These are phyloP conservation scores for Aldabrachelys gigantea DNA, from an alignment of 2,113 vertebrate species.

Conservation along the genomic window DNA sequence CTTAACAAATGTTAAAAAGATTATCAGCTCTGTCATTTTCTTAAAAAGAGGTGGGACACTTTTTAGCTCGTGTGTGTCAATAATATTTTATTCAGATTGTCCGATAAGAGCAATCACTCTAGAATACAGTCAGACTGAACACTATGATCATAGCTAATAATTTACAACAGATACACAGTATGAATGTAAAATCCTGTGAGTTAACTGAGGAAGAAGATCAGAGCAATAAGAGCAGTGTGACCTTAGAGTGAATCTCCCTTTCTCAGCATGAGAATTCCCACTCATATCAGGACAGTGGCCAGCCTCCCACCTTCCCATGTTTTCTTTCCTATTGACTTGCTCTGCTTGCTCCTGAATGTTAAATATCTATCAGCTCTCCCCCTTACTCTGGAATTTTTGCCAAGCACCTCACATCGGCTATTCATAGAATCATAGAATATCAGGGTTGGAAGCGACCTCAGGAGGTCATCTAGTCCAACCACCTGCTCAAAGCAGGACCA, in stretches of 20 bases:
- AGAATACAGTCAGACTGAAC: background rate
- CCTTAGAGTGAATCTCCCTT: background rate
- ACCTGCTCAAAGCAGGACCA: no score
- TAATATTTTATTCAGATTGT: background rate
- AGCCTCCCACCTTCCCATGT: background rate
- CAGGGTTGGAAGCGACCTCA: no score
- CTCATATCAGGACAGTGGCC: conserved; percentile 14
- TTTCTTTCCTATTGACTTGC: conserved; percentile 31
- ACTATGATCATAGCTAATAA: background rate
- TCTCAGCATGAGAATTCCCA: background rate
- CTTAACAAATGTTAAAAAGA: background rate
- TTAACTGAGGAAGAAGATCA: background rate
- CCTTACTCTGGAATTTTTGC: conserved; percentile 49
- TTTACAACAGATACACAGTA: background rate
- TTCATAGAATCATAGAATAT: no score
- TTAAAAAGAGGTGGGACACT: background rate
- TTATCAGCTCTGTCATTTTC: background rate
- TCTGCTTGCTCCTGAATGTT: conserved; percentile 30
- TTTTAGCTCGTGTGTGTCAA: background rate
- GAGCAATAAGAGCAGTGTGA: background rate
- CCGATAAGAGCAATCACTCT: background rate
- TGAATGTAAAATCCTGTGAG: background rate
- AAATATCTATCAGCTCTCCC: conserved; percentile 61
- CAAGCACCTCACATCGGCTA: conserved; percentile 48
- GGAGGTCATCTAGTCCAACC: no score